Evolutionary conservation across 2,888 invertebrate species (phyloP), one percentile per base, ranked within the genome.

Genomic region (Eilema sororculum): DNA sequence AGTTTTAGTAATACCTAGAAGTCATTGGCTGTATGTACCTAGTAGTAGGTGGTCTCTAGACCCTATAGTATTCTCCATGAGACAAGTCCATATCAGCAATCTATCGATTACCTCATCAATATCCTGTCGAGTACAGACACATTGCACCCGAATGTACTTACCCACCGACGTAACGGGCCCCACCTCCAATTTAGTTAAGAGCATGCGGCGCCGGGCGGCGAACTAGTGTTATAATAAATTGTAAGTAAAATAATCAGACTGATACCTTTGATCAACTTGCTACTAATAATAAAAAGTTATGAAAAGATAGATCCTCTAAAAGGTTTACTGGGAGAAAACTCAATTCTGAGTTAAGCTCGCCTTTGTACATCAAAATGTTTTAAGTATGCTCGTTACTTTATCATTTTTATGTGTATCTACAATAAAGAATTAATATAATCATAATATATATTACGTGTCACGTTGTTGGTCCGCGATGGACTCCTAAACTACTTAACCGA

Each of bases 171-270:
- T 57, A n/a, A 67, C 28, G 68, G 77, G 80, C 75, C 82, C 77
- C 80, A 79, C 80, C 82, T 82, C 69, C 75, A 81, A 80, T 80
- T 80, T 80, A 72, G 72, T 74, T 80, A 82, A 80, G 79, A 80
- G 80, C 82, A 63, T 72, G 63, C 70, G 73, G 62, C 77, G 69
- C 66, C 76, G 70, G 71, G 59, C 71, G 65, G 58, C 58, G 74
- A 68, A 67, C 79, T 81, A 74, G 74, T 73, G 22, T 65, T 58
- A 69, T 71, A 74, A 78, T 81, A 81, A 78, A 81, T 78, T 52
- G 52, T 52, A n/a, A 6, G n/a, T n/a, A 52, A 16, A 46, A 20
- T 46, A 20, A 46, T 46, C 46, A 46, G 20, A 46, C 20, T 16
- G 16, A 16, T 41, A 46, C 46, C 20, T 52, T 52, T 52, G 52